Conservation (phyloP, 1,140 invertebrate genomes). For the Drosophila seguyi region DNA sequence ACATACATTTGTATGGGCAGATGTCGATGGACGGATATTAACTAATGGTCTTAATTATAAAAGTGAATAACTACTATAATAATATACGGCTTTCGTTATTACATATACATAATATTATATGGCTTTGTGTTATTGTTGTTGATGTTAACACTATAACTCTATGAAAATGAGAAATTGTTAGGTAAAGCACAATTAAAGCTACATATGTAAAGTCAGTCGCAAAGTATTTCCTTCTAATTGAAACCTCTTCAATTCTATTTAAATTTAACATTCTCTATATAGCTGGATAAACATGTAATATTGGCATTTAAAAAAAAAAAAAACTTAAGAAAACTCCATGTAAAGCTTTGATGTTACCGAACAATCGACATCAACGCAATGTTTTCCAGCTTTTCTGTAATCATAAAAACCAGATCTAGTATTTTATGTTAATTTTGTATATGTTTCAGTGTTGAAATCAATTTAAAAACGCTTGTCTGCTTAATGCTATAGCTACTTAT, state of each 20-base stretch:
- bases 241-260: not conserved
- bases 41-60: conserved; percentile 34
- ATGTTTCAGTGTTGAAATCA: not conserved
- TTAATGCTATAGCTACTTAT: conserved; percentile 2
- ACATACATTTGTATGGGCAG: conserved; percentile 22
- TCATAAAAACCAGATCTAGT: not conserved
- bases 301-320: no score
- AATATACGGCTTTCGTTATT: conserved; percentile 43
- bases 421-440: not conserved
- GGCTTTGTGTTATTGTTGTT: conserved; percentile 49
- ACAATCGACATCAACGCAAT: not conserved
- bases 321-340: not conserved
- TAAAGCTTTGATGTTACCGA: not conserved
- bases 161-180: conserved; percentile 41
- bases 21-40: conserved; percentile 28
- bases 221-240: conserved; percentile 40
- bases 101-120: conserved; percentile 23
- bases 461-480: not conserved
- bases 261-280: not conserved
- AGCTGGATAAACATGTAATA: not conserved
- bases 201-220: conserved; percentile 43
- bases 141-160: conserved; percentile 35
- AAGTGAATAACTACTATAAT: conserved; percentile 28
- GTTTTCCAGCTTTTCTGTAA: conserved; percentile 1
- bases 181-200: conserved; percentile 42